Percentiles rank a stretch among this genome's conserved stretches.
phyloP scores from a whole-genome alignment of 1,140 invertebrate genomes.

The Conus ventricosus region DNA sequence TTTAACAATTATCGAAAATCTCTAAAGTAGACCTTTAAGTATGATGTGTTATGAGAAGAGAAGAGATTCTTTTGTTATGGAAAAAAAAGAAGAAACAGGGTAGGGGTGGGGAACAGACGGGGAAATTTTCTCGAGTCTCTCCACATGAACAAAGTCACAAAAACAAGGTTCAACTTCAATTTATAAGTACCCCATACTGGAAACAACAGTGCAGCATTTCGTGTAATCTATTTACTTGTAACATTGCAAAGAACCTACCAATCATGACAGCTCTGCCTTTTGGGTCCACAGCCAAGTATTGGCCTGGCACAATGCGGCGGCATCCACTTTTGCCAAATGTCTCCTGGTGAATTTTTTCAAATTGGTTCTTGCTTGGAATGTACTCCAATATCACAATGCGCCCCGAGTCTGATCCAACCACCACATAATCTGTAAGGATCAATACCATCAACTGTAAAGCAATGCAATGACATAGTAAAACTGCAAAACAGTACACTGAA shows the following conservation, averaged over 20 bases:
- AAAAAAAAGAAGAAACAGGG: no score
- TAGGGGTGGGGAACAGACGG: no score
- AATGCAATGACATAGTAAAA: not conserved
- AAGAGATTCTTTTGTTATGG: no score
- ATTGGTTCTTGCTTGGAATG: conserved; percentile 92
- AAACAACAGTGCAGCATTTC: no score
- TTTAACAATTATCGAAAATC: no score
- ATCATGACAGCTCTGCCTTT: conserved; percentile 99
- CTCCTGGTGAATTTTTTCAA: conserved; percentile 98
- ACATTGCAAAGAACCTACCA: conserved; percentile 77
- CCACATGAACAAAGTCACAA: no score
- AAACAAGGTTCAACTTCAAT: no score
- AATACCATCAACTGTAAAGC: not conserved
- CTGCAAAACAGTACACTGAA: not conserved
- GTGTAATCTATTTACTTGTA: no score
- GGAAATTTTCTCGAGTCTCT: no score
- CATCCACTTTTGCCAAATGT: conserved; percentile 99
- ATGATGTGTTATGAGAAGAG: no score
- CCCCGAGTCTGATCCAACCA: conserved; percentile 98
- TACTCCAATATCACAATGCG: conserved; percentile 99
- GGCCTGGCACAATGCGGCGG: conserved; percentile 97
- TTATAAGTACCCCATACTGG: no score
- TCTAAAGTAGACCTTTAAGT: no score
- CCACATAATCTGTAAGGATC: conserved; percentile 90
- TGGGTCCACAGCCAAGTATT: conserved; percentile 98